Evolutionary conservation across 1,140 invertebrate genomes (phyloP).

Genomic region (Amyelois transitella): DNA sequence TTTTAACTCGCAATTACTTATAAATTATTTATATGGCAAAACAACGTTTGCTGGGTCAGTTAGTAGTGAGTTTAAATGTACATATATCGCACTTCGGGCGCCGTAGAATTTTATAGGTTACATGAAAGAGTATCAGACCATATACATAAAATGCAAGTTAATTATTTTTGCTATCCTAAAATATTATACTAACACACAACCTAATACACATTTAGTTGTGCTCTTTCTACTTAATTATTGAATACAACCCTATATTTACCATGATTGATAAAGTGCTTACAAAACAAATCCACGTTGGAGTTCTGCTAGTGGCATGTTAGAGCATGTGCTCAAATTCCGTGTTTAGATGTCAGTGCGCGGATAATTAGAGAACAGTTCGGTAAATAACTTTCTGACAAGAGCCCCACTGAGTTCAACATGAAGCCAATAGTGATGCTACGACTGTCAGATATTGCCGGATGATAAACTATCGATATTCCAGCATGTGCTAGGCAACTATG

Average conservation of each 20-base stretch:
- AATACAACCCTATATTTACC: not conserved
- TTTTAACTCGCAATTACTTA: too few relatives aligned
- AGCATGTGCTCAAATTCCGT: not conserved
- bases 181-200: not conserved
- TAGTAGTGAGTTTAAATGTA: too few relatives aligned
- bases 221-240: not conserved
- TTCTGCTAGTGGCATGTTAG: not conserved
- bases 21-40: too few relatives aligned
- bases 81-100: too few relatives aligned
- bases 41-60: too few relatives aligned
- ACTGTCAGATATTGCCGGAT: too few relatives aligned
- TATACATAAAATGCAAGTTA: too few relatives aligned
- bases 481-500: too few relatives aligned
- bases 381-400: conserved; percentile 4
- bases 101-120: too few relatives aligned
- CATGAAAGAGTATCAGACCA: too few relatives aligned
- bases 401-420: not conserved
- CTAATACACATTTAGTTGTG: not conserved
- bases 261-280: not conserved
- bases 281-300: not conserved
- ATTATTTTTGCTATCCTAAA: not conserved
- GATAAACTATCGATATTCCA: too few relatives aligned
- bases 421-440: too few relatives aligned
- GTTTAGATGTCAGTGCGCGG: conserved; percentile 1
- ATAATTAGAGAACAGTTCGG: not conserved